Conservation (phyloP, 2,113 vertebrate genomes). For the Dromaius novaehollandiae region DNA sequence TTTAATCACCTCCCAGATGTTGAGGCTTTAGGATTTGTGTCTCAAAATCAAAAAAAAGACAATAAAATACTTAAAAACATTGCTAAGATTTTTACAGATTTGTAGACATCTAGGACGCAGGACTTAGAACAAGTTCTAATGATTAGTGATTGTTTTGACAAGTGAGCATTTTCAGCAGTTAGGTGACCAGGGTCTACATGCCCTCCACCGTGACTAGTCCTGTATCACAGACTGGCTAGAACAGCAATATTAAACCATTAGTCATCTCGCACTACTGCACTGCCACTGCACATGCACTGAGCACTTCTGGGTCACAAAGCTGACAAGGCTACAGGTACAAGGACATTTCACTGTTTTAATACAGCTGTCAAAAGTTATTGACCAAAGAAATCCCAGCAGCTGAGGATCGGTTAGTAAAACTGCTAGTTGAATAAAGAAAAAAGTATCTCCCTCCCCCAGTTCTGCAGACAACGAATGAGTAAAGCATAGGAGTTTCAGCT, state of each 20-base stretch:
- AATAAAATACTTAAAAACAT: background rate
- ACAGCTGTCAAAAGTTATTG: background rate
- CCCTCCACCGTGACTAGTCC: rapidly evolving
- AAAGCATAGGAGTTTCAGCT: conserved; percentile 19
- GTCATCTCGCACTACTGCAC: rapidly evolving
- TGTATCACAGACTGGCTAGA: background rate
- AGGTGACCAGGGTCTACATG: background rate
- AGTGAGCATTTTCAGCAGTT: background rate
- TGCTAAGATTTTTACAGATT: background rate
- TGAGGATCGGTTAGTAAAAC: background rate
- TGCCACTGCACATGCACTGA: rapidly evolving
- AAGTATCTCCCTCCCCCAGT: background rate
- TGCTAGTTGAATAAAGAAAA: background rate
- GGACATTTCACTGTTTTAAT: background rate
- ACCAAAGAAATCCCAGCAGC: background rate
- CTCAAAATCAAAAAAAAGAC: background rate
- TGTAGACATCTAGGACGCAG: background rate
- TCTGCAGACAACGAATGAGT: background rate
- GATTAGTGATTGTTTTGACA: conserved; percentile 45
- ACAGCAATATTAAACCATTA: rapidly evolving
- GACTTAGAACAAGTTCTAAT: background rate
- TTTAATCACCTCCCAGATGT: background rate
- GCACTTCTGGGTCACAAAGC: background rate
- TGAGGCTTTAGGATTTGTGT: background rate
- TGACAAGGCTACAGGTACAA: background rate